These are phyloP conservation scores for Lithophane socia DNA, from an alignment of 2,888 invertebrate species.

Conservation along the genomic window DNA sequence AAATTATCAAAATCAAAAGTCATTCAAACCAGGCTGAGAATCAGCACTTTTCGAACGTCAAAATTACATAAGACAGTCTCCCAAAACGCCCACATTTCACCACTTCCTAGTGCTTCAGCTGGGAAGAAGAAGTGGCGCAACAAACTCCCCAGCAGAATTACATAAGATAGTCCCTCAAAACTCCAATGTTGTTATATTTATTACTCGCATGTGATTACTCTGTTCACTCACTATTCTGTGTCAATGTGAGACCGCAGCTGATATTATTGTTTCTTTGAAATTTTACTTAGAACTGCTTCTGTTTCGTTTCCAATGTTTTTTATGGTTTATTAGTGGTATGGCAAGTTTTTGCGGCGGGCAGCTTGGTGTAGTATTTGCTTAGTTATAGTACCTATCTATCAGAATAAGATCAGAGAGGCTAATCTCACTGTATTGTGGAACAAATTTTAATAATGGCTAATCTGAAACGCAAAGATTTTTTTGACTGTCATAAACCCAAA, in stretches of 20 bases:
- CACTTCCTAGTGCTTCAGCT: too few species aligned
- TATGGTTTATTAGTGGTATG: conserved; percentile 60
- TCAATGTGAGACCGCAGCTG: conserved; percentile 61
- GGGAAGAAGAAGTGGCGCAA: too few species aligned
- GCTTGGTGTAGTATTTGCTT: conserved; percentile 45
- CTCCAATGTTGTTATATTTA: background rate
- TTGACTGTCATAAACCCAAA: background rate
- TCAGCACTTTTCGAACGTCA: too few species aligned
- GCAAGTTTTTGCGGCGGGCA: conserved; percentile 51
- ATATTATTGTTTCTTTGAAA: conserved; percentile 69
- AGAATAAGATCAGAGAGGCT: background rate
- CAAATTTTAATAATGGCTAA: background rate
- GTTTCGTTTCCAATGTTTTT: conserved; percentile 53
- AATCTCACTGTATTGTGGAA: background rate
- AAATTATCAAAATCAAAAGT: background rate
- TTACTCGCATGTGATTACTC: background rate
- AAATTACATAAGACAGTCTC: too few species aligned
- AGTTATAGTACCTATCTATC: background rate
- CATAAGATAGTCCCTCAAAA: background rate
- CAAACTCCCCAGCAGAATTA: background rate
- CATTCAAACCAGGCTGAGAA: too few species aligned
- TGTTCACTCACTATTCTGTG: conserved; percentile 22
- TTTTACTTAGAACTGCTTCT: conserved; percentile 68
- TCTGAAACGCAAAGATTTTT: background rate
- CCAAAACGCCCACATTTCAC: too few species aligned